Base-by-base conservation (phyloP, 2,797 vertebrate genomes). In the Takifugu rubripes region DNA sequence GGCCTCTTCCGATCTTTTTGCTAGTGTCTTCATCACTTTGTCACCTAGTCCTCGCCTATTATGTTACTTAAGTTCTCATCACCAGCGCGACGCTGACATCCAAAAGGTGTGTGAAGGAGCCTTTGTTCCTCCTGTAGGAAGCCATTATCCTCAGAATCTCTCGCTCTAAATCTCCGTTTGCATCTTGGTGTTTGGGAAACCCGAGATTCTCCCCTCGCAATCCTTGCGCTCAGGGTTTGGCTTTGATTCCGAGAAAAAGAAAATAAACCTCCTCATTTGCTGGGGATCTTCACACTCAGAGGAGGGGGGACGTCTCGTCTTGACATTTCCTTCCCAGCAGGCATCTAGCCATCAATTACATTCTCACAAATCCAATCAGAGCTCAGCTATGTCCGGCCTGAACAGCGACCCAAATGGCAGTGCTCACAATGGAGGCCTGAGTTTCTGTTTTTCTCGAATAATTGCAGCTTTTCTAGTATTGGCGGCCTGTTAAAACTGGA, bases 191-290 rank as follows among this genome's bases (percentile, higher is more conserved):
- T 17, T 49, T 72, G 54, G 29, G 61, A 49, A 71, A 82, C 72
- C 83, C 51, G 75, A 70, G 72, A 76, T 80, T 89, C 88, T 86
- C 79, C 80, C 86, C 77, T 54, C 66, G 54, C 75, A 79, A 73
- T 72, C 75, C 72, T 68, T 67, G 58, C 8, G 3, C 57, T 70
- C 61, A 60, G 74, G 55, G 11, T 78, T 75, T 70, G 76, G 76
- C 75, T 76, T 55, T 61, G 15, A 33, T 52, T 71, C 59, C 42
- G 3, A 3, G 33, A 54, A n/a, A 50, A 64, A 56, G 52, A n/a
- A 50, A 64, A 56, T 49, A 21, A 21, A 21, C 77, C 64, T 66
- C 58, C 36, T 50, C 46, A 3, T 73, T 55, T 7, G 5, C 60
- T 24, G 55, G 53, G 70, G 74, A 64, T 71, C 65, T 69, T 82